These are phyloP conservation scores for Rhadina sibilatrix DNA, from an alignment of 2,113 vertebrate genomes.

Conservation along the genomic window DNA sequence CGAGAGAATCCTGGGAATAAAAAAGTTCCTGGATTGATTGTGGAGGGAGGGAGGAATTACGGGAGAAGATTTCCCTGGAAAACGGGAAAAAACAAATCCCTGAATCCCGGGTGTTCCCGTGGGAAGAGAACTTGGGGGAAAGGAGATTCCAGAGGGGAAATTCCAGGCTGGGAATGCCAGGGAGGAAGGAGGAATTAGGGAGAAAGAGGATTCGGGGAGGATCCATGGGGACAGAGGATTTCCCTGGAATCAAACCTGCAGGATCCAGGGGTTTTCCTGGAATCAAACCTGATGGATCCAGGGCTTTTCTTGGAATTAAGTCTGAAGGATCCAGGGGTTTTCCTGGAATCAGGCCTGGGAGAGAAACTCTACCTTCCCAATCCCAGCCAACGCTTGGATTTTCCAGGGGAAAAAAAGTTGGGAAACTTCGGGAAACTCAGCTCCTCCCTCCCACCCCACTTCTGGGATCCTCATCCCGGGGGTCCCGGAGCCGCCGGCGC, in stretches of 20 bases:
- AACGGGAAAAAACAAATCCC: conserved; percentile 17
- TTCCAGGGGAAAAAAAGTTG: background rate
- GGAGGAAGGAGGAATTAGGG: too few species aligned
- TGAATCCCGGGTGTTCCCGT: background rate
- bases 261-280: background rate
- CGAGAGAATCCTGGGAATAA: background rate
- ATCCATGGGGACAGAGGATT: too few species aligned
- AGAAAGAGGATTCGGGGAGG: too few species aligned
- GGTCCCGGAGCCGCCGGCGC: background rate
- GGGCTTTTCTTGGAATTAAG: background rate
- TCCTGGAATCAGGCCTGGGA: background rate
- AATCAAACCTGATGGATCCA: background rate
- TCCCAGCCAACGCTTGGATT: too few species aligned
- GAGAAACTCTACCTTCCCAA: too few species aligned
- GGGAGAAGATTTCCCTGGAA: background rate
- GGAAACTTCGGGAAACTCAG: background rate
- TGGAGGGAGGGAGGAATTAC: background rate
- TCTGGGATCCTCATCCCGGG: background rate
- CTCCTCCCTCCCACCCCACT: background rate
- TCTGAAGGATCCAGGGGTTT: background rate
- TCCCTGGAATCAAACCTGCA: too few species aligned
- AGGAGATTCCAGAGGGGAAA: background rate
- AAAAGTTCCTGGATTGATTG: background rate
- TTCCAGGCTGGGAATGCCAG: background rate
- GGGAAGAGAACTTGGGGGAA: background rate